phyloP scores from a whole-genome alignment of 2,113 vertebrate genomes.

The Malaclemys terrapin region DNA sequence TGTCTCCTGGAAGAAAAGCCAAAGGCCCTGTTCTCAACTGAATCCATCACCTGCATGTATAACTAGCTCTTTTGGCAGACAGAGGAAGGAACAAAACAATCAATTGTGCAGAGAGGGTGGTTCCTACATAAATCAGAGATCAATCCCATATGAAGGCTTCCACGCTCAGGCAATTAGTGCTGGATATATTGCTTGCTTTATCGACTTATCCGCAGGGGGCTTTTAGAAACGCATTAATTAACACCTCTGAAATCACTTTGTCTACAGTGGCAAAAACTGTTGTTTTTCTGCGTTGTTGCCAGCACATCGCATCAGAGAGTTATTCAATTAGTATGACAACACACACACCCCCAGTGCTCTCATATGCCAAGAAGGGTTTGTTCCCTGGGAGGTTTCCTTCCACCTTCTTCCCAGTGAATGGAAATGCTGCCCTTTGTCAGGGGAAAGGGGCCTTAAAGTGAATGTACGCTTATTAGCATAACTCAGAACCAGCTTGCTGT shows the following conservation, averaged over 20 bases:
- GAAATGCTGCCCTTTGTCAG: background rate
- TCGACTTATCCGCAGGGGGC: background rate
- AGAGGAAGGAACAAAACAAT: background rate
- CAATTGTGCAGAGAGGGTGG: background rate
- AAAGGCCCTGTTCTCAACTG: background rate
- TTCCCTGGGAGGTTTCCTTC: background rate
- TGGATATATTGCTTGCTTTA: background rate
- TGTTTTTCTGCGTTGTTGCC: background rate
- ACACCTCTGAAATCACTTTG: background rate
- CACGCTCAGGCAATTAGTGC: background rate
- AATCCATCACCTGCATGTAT: background rate
- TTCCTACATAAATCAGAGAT: background rate
- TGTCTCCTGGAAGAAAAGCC: background rate
- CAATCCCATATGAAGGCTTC: background rate
- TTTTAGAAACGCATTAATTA: background rate
- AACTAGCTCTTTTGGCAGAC: background rate
- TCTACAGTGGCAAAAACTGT: background rate
- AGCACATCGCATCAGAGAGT: background rate
- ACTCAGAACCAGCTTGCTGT: background rate
- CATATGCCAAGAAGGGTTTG: background rate
- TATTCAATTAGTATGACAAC: background rate
- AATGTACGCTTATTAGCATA: background rate
- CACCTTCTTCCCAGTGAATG: background rate
- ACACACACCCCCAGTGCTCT: background rate
- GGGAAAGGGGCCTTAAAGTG: background rate